Base-by-base conservation (phyloP, 2,113 vertebrate genomes). In the Plecturocebus donacophilus region DNA sequence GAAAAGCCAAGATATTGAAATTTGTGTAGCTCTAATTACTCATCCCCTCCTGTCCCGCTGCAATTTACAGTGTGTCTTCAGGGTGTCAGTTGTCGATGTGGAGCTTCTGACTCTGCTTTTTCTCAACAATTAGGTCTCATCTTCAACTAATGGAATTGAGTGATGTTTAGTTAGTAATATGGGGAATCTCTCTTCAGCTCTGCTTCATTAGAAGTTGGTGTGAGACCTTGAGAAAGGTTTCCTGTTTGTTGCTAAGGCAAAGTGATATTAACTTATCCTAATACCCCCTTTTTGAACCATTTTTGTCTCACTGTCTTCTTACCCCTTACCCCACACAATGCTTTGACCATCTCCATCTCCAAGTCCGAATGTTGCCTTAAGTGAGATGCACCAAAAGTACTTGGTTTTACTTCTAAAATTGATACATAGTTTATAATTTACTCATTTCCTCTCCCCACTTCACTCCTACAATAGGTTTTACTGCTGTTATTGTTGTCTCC, bases 1-100 rank as follows among this genome's bases (percentile, higher is more conserved):
- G 92, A 94, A 97, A 96, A 97, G 66, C 52, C 80, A 66, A 88
- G 82, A 66, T 82, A 81, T 10, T 96, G 83, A 90, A 82, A 82
- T 95, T 20, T 42, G 90, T 77, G 77, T 90, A 14, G 38, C 49
- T 85, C 75, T 94, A 88, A 92, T 96, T 96, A 88, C 76, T 64
- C 42, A 9, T 84, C 17, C 40, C 66, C 61, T 47, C 83, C 66
- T 66, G 66, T 58, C 80, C 80, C 11, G 14, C 86, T 32, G 17
- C 73, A 56, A 97, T 95, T 96, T 68, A 54, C 86, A 32, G 66
- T 76, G 0, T 70, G 86, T 97, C 97, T 68, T 49, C 19, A 17
- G 77, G 83, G 90, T 91, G 92, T 86, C 92, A 45, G 84, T 83
- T 70, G 45, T 88, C 90, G 70, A 86, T 84, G 86, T 49, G 40